These are phyloP conservation scores for Rhagoletis zephyria DNA, from an alignment of 1,140 invertebrate species.

Conservation along the genomic window DNA sequence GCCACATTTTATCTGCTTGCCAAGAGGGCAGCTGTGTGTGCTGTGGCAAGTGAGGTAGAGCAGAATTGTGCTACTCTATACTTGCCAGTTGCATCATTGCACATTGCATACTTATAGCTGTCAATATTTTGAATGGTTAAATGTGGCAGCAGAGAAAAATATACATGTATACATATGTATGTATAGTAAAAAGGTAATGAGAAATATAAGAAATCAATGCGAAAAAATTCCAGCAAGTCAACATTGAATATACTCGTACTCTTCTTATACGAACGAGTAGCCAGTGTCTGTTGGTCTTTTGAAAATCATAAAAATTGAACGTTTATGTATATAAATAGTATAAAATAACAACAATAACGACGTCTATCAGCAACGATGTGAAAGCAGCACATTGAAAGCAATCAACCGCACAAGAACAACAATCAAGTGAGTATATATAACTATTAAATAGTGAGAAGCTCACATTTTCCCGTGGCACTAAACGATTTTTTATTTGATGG, in stretches of 20 bases:
- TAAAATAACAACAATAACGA: slow-evolving; percentile 43
- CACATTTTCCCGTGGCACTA: slow-evolving; percentile 44
- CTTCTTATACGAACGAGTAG: not conserved
- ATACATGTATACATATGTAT: not conserved
- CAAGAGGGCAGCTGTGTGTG: not conserved
- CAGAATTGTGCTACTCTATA: not conserved
- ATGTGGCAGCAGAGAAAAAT: not conserved
- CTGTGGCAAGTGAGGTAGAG: not conserved
- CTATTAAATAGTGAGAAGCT: slow-evolving; percentile 50
- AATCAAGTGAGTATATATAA: slow-evolving; percentile 27
- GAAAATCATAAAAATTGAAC: slow-evolving; percentile 40
- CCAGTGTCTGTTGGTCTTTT: slow-evolving; percentile 26
- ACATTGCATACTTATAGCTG: not conserved
- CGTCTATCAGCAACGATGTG: slow-evolving; percentile 19
- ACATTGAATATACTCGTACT: too few species aligned
- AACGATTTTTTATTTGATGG: slow-evolving; percentile 51
- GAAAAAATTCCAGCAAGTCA: not conserved
- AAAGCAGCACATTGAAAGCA: slow-evolving; percentile 39
- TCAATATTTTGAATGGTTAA: not conserved
- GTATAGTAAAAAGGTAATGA: not conserved
- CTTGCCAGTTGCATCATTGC: not conserved
- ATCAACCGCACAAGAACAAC: slow-evolving; percentile 37
- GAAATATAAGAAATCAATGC: not conserved
- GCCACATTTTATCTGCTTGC: not conserved
- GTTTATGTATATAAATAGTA: slow-evolving; percentile 34